Percentiles rank a stretch among this genome's conserved stretches.
Conservation (phyloP, 2,113 vertebrate genomes). For the Aix galericulata region DNA sequence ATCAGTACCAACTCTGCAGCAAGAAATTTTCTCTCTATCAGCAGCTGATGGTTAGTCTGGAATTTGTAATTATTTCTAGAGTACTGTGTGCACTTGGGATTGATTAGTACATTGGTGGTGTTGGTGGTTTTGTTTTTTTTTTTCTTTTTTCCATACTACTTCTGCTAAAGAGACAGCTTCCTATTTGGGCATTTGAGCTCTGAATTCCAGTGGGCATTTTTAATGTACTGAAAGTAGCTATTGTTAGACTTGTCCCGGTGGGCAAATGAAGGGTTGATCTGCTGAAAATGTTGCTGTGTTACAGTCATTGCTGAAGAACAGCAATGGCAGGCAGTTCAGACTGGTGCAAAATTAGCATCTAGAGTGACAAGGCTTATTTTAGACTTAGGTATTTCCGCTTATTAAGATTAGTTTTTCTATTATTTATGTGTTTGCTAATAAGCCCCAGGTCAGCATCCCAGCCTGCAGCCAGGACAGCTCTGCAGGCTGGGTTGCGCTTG, state of each 20-base stretch:
- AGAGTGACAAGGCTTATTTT: not conserved
- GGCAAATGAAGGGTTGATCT: not conserved
- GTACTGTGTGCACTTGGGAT: not conserved
- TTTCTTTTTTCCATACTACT: not conserved
- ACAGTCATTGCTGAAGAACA: not conserved
- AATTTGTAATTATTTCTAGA: not conserved
- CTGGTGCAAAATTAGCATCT: not conserved
- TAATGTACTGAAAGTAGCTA: no score
- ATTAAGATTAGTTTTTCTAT: not conserved
- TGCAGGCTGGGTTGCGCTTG: not conserved
- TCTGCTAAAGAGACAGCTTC: not conserved
- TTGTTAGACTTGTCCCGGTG: fast-evolving
- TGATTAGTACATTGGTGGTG: not conserved
- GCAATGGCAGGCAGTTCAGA: not conserved
- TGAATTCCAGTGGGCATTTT: not conserved
- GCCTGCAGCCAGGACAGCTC: not conserved
- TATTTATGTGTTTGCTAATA: not conserved
- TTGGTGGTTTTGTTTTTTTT: not conserved
- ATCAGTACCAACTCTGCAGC: slow-evolving; percentile 8
- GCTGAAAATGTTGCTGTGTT: not conserved
- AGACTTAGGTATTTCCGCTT: not conserved
- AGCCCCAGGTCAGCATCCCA: not conserved
- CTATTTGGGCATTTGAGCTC: not conserved
- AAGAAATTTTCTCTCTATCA: not conserved
- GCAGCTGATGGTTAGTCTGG: not conserved